Evolutionary conservation across 2,113 vertebrate genomes (phyloP), one percentile per base, ranked within the genome.

Genomic region (Henicopernis longicauda): DNA sequence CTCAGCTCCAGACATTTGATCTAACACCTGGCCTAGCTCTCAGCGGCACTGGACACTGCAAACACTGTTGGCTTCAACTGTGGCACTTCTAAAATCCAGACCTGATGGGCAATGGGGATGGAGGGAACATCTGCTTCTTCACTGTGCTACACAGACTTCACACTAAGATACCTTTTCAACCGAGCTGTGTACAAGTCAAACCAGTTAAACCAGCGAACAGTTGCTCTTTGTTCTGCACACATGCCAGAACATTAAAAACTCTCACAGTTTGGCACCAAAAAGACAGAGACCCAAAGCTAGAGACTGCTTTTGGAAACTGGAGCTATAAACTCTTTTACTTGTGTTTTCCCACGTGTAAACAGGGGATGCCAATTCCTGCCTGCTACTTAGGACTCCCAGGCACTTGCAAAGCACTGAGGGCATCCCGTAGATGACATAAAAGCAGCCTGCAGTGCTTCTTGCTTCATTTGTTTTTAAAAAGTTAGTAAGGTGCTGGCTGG

Each of bases 221-320:
- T 96, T 94, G 93, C 90, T 96, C 96, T 97, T 97, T 97, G 96
- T 97, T 90, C 96, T 77, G 79, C 82, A 76, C 82, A 86, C 93
- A 96, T 91, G 96, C 90, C 87, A 90, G 78, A 94, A 94, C 69
- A 77, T 84, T 95, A 87, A 91, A 89, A 95, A 82, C 77, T 87
- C 86, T 93, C 93, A 92, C 70, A 76, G 80, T 92, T 89, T 92
- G 93, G 94, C 95, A 95, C 89, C 66, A 89, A 72, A 76, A 95
- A 92, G 97, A 90, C 71, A 97, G 84, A 94, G 90, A 93, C 72
- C 80, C 76, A 92, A 92, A 97, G 34, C 94, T 82, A 89, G 95
- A 0, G 8, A 83, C 69, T 90, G 65, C 87, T 84, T 96, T 93
- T 95, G 90, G 77, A 93, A 95, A 95, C 47, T 67, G 76, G 57